phyloP scores from a whole-genome alignment of 2,113 vertebrate genomes.

The Elephas maximus region DNA sequence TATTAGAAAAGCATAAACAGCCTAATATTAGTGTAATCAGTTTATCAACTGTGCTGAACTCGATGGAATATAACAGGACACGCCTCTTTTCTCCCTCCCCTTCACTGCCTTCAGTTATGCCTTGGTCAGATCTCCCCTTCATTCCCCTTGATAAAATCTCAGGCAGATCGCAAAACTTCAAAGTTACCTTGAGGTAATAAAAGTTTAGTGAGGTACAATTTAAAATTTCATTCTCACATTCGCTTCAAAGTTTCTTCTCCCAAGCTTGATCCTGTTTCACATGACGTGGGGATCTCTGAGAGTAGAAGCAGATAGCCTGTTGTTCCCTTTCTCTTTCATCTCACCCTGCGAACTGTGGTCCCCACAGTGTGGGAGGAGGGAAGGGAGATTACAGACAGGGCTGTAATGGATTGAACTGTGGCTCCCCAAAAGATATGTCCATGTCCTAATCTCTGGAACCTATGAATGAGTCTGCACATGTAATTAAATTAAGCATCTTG shows the following conservation, averaged over 20 bases:
- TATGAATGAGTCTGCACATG: neutral
- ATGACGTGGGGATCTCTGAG: neutral
- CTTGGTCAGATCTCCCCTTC: neutral
- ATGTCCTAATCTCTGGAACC: neutral
- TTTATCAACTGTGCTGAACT: neutral
- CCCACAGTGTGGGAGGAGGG: neutral
- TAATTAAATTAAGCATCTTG: conserved; percentile 8
- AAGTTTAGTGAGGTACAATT: neutral
- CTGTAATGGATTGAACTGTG: neutral
- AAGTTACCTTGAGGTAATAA: neutral
- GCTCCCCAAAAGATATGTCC: no score
- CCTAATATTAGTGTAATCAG: neutral
- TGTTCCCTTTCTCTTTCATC: neutral
- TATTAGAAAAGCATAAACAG: conserved; percentile 38
- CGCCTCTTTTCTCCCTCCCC: neutral
- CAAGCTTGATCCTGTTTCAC: neutral
- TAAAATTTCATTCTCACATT: neutral
- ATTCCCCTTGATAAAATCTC: neutral
- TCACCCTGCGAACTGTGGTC: neutral
- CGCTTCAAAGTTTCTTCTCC: conserved; percentile 6
- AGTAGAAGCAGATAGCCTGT: neutral
- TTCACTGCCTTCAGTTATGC: neutral
- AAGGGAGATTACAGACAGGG: neutral
- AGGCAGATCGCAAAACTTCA: neutral
- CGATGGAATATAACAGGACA: neutral